phyloP scores from a whole-genome alignment of 2,113 vertebrate species.

The Meleagris gallopavo region DNA sequence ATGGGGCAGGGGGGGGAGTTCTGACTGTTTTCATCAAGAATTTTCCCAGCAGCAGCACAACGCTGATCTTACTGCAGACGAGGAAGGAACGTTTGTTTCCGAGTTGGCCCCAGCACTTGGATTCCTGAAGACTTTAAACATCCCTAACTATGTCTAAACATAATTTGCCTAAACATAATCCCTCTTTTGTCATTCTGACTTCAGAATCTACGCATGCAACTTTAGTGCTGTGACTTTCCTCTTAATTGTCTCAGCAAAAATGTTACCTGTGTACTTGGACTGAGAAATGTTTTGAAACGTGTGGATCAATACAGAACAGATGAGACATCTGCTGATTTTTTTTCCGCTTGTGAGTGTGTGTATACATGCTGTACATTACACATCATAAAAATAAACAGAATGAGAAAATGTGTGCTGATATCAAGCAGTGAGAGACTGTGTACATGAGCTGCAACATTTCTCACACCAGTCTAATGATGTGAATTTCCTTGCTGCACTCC shows the following conservation, averaged over 20 bases:
- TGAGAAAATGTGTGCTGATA: neutral
- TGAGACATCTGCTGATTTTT: neutral
- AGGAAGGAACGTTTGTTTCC: neutral
- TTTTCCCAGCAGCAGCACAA: neutral
- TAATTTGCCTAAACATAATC: constrained; percentile 3
- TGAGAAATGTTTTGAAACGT: neutral
- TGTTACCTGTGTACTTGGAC: neutral
- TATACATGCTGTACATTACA: neutral
- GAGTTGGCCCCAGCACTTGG: neutral
- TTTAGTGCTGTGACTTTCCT: neutral
- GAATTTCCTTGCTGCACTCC: neutral
- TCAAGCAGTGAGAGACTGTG: neutral
- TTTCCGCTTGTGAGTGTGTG: neutral
- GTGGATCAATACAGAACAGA: neutral
- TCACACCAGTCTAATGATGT: neutral
- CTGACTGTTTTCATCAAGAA: neutral
- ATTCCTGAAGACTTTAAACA: constrained; percentile 31
- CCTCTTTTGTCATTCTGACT: neutral
- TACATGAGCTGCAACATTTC: neutral
- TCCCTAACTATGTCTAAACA: neutral
- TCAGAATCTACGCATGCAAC: neutral
- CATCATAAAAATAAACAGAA: neutral
- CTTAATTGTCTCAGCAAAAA: neutral
- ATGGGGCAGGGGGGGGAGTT: fast-evolving
- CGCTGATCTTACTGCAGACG: neutral